Conservation (phyloP, 2,113 vertebrate genomes). For the Megaptera novaeangliae region DNA sequence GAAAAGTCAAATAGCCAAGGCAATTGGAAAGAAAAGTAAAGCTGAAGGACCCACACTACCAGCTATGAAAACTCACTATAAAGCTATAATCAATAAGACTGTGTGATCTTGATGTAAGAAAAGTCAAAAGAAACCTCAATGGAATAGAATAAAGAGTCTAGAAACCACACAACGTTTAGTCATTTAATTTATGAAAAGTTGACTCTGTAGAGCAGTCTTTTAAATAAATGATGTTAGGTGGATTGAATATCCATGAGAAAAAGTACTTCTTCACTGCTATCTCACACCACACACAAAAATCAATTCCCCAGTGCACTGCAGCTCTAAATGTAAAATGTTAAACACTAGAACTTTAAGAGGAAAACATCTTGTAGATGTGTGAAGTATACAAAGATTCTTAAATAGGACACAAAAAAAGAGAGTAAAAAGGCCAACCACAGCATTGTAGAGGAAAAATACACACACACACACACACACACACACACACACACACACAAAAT, state of each 20-base stretch:
- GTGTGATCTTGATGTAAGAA: background rate
- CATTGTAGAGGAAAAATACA: background rate
- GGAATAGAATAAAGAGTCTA: background rate
- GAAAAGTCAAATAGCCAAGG: background rate
- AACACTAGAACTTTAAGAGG: background rate
- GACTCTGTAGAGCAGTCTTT: background rate
- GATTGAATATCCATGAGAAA: background rate
- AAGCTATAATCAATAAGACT: background rate
- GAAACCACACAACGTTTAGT: background rate
- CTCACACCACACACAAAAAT: background rate
- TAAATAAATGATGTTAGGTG: background rate
- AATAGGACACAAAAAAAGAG: background rate
- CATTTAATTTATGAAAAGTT: background rate
- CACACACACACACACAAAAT: background rate
- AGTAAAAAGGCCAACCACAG: background rate
- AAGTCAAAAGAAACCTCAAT: background rate
- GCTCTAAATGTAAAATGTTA: background rate
- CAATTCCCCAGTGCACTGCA: background rate
- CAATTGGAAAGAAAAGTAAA: background rate
- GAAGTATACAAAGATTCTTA: background rate
- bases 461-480: background rate
- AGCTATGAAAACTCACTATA: background rate
- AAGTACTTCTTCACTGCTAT: background rate
- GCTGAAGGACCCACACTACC: background rate
- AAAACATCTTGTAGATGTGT: background rate